These are phyloP conservation scores for Heliothis peltigera DNA, from an alignment of 2,888 invertebrate genomes.

Conservation along the genomic window DNA sequence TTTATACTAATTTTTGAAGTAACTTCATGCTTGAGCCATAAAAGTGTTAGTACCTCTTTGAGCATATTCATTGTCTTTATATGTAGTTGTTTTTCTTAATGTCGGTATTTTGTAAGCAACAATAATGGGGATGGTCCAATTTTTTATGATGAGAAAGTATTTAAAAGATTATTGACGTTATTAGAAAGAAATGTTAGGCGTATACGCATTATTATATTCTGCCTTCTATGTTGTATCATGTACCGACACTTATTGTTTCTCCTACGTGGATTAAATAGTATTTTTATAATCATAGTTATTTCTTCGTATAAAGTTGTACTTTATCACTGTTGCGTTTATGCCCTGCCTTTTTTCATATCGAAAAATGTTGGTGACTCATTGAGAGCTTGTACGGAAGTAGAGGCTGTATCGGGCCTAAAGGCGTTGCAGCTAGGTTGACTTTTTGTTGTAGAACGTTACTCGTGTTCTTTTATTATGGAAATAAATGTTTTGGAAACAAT, in stretches of 20 bases:
- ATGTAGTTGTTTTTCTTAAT: slow-evolving; percentile 74
- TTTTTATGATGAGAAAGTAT: slow-evolving; percentile 52
- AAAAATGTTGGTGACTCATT: slow-evolving; percentile 21
- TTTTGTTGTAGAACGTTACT: slow-evolving; percentile 36
- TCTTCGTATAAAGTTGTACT: slow-evolving; percentile 30
- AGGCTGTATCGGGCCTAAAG: slow-evolving; percentile 47
- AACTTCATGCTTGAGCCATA: slow-evolving; percentile 74
- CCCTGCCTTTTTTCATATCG: slow-evolving; percentile 23
- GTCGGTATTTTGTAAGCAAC: slow-evolving; percentile 69
- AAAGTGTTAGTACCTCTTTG: slow-evolving; percentile 73
- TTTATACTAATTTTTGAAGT: slow-evolving; percentile 83
- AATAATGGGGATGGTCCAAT: slow-evolving; percentile 79
- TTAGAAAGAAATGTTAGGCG: slow-evolving; percentile 22
- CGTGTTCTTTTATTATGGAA: slow-evolving; percentile 48
- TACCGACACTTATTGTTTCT: slow-evolving; percentile 44
- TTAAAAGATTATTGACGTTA: slow-evolving; percentile 30
- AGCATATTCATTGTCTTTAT: slow-evolving; percentile 71
- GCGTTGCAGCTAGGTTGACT: slow-evolving; percentile 47
- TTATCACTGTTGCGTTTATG: slow-evolving; percentile 39
- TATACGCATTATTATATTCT: slow-evolving; percentile 40
- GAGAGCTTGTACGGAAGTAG: slow-evolving; percentile 21
- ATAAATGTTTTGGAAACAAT: slow-evolving; percentile 65
- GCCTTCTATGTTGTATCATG: slow-evolving; percentile 40
- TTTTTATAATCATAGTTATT: slow-evolving; percentile 51
- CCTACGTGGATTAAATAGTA: slow-evolving; percentile 33